phyloP scores from a whole-genome alignment of 2,113 vertebrate species.

The Chlamydotis undulata region DNA sequence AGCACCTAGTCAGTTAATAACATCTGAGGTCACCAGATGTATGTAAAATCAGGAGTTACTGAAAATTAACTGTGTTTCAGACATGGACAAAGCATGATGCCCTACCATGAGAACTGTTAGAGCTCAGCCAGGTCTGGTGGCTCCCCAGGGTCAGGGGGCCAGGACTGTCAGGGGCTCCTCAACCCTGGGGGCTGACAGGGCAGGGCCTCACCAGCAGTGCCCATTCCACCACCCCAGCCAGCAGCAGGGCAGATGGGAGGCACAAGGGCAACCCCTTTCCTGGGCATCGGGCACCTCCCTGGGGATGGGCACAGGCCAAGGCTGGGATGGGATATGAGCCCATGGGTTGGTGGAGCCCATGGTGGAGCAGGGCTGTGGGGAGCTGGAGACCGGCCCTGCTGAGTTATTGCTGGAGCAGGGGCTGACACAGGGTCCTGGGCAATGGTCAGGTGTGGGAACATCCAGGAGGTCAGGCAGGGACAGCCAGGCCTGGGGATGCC shows the following conservation, averaged over 20 bases:
- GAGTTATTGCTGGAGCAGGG: neutral
- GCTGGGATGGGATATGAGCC: neutral
- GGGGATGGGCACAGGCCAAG: neutral
- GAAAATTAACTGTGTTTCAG: neutral
- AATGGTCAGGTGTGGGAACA: accelerated
- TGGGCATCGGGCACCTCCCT: neutral
- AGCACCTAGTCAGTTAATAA: neutral
- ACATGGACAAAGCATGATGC: neutral
- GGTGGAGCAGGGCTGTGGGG: neutral
- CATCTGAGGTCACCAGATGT: neutral
- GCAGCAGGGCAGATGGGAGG: neutral
- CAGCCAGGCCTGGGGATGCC: neutral
- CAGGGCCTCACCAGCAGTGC: neutral
- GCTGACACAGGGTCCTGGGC: neutral
- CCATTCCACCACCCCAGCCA: accelerated
- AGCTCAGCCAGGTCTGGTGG: neutral
- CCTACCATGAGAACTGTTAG: neutral
- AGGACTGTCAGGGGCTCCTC: accelerated
- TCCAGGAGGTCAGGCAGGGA: neutral
- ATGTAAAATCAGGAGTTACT: neutral
- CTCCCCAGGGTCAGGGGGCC: accelerated
- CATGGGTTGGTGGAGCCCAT: accelerated
- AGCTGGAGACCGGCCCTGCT: neutral
- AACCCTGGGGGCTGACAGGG: neutral
- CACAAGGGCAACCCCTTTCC: neutral